Base-by-base conservation (phyloP, 2,113 vertebrate species). In the Sialia sialis region DNA sequence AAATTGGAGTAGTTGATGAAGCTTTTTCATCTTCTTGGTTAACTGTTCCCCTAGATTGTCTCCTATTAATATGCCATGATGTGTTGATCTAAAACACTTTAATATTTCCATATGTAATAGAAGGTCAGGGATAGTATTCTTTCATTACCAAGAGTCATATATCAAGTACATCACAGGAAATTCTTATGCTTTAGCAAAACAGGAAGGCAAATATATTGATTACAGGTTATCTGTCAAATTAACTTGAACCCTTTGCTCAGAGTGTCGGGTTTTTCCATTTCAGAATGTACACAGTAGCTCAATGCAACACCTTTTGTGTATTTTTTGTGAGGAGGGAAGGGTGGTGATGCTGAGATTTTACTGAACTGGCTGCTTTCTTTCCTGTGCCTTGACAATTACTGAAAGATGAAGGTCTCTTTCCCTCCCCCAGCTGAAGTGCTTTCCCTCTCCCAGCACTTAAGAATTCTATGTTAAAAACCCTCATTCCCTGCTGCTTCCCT, bases 41-140 rank as follows among this genome's bases (percentile, higher is more conserved):
- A 95, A 94, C 85, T 81, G 16, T 95, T 95, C 88, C 54, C 70
- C 56, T 68, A 74, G 95, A 89, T 94, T 81, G 90, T 95, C 77
- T 97, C 85, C 89, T 90, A 86, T 94, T 97, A 95, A 94, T 88
- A 92, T 67, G 64, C 94, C 12, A 41, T 92, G 87, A 96, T 93
- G 84, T 94, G 90, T 91, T 95, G 94, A 93, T 96, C 83, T 96
- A 85, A 96, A 97, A 95, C 91, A 90, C 94, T 97, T 96, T 96
- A 95, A 96, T 96, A 96, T 96, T 96, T 96, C 94, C 94, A 93
- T 95, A 94, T 94, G 91, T 95, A 96, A 94, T 95, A 89, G 88
- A 94, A 96, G 96, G 94, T 97, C 96, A 97, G 89, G 87, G 66
- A 75, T 96, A 87, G 94, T 94, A 94, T 96, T 96, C 93, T 96